phyloP scores from a whole-genome alignment of 2,888 invertebrate genomes.

The Synergus itoensis region DNA sequence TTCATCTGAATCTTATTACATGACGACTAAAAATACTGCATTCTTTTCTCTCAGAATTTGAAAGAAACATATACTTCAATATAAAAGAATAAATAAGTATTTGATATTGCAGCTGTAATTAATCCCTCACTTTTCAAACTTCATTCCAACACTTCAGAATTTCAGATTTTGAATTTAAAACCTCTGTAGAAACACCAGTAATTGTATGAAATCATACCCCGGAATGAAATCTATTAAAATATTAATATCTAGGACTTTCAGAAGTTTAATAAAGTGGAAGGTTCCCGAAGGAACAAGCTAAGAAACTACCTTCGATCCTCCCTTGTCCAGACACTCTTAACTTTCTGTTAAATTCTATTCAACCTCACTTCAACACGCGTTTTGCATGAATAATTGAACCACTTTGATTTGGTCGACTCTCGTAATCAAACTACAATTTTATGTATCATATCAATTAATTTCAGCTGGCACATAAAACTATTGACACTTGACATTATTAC shows the following conservation, averaged over 20 bases:
- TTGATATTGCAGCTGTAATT: too few species aligned
- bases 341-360: slow-evolving; percentile 26
- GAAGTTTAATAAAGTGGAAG: slow-evolving; percentile 47
- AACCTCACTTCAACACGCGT: background rate
- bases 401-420: background rate
- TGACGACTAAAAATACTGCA: background rate
- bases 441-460: background rate
- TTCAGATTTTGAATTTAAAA: background rate
- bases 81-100: too few species aligned
- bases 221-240: slow-evolving; percentile 46
- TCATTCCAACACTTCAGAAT: background rate
- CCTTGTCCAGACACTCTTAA: slow-evolving; percentile 36
- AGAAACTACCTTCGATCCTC: slow-evolving; percentile 45
- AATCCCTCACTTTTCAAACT: background rate
- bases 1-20: background rate
- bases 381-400: slow-evolving; percentile 9
- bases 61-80: too few species aligned
- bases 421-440: background rate
- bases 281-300: slow-evolving; percentile 46
- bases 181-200: slow-evolving; percentile 21
- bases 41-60: background rate
- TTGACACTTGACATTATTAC: background rate
- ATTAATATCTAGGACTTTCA: slow-evolving; percentile 48
- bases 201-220: slow-evolving; percentile 41
- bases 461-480: background rate